A percentile compares a stretch with the other conserved stretches of the same genome.
Conservation (phyloP, 2,888 invertebrate genomes). For the Scaptomyza polygonia region DNA sequence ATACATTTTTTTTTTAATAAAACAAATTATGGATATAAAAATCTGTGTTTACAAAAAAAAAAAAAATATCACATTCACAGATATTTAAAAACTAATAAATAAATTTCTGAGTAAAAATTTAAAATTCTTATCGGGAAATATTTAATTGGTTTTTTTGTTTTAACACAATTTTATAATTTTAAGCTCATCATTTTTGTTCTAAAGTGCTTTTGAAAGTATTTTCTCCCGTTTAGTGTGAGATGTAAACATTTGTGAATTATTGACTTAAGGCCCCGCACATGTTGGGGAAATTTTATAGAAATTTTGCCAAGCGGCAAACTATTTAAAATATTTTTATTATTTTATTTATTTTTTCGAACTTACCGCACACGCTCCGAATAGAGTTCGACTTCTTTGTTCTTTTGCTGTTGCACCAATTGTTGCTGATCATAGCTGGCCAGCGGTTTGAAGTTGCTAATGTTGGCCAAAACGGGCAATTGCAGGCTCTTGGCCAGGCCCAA, state of each 20-base stretch:
- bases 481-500: slow-evolving; percentile 63
- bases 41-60: too few relatives aligned
- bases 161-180: neutral
- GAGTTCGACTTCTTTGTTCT: slow-evolving; percentile 91
- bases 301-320: neutral
- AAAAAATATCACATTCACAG: too few relatives aligned
- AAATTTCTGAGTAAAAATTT: too few relatives aligned
- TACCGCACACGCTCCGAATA: slow-evolving; percentile 92
- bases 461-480: slow-evolving; percentile 61
- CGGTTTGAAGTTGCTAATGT: slow-evolving; percentile 75
- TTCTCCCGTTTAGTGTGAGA: slow-evolving; percentile 18
- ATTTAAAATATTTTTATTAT: too few relatives aligned
- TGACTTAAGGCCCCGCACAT: slow-evolving; percentile 51
- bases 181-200: slow-evolving; percentile 6
- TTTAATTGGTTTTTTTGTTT: too few relatives aligned
- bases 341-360: slow-evolving; percentile 79
- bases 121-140: too few relatives aligned
- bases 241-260: slow-evolving; percentile 31
- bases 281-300: slow-evolving; percentile 61
- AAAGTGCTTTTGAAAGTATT: slow-evolving; percentile 33
- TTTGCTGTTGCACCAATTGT: slow-evolving; percentile 85
- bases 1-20: too few relatives aligned
- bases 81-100: neutral
- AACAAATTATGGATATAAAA: too few relatives aligned
- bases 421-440: slow-evolving; percentile 80